These are phyloP conservation scores for Loripinus fragilis DNA, from an alignment of 2,888 invertebrate species.

Conservation along the genomic window DNA sequence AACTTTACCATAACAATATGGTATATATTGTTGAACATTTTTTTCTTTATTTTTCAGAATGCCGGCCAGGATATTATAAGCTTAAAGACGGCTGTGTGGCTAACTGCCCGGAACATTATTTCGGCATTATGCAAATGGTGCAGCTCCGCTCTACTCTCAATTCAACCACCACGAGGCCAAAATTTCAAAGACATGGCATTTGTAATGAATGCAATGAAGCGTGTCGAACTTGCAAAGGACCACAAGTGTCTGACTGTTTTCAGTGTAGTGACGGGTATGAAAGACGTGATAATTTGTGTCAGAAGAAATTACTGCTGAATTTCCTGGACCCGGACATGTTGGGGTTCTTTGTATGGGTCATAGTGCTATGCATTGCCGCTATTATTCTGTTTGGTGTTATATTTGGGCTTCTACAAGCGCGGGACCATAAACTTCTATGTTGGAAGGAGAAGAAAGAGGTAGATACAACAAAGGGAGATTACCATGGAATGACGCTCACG, in stretches of 20 bases:
- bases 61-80: slow-evolving; percentile 76
- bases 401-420: slow-evolving; percentile 75
- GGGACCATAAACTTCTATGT: slow-evolving; percentile 72
- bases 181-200: slow-evolving; percentile 69
- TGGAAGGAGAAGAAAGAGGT: slow-evolving; percentile 70
- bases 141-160: slow-evolving; percentile 62
- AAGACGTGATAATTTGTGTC: slow-evolving; percentile 65
- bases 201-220: slow-evolving; percentile 74
- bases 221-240: slow-evolving; percentile 75
- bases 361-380: slow-evolving; percentile 76
- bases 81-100: slow-evolving; percentile 74
- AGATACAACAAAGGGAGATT: slow-evolving; percentile 69
- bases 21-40: no score
- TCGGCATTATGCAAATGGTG: slow-evolving; percentile 72
- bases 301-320: slow-evolving; percentile 76
- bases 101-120: slow-evolving; percentile 77
- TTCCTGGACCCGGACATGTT: slow-evolving; percentile 76
- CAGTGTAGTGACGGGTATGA: slow-evolving; percentile 71
- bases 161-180: slow-evolving; percentile 55
- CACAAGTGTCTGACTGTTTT: slow-evolving; percentile 71
- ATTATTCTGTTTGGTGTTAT: slow-evolving; percentile 75
- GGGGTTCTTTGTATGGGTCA: slow-evolving; percentile 77
- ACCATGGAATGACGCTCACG: slow-evolving; percentile 68
- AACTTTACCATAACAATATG: no score
- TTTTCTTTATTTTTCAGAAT: slow-evolving; percentile 67